Base-by-base conservation (phyloP, 2,113 vertebrate genomes). In the Chloropsis cyanopogon region DNA sequence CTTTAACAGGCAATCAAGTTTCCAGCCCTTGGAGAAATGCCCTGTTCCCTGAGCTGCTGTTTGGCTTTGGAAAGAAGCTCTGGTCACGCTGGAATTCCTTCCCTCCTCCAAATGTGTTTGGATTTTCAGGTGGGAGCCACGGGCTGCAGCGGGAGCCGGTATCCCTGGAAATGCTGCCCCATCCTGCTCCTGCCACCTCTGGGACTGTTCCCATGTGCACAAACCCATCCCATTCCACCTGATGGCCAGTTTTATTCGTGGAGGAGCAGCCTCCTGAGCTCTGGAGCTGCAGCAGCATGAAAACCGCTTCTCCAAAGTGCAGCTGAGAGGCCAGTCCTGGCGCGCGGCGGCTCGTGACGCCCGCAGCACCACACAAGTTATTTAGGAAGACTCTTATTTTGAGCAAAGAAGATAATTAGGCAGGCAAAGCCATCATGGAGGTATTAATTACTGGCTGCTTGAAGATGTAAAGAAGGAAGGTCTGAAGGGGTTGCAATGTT, bases 351-450 rank as follows among this genome's bases (percentile, higher is more conserved):
- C 90, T 94, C 3, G 19, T 85, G 93, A 92, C 5, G 73, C 91
- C 77, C 24, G 84, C 80, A 60, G 37, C 6, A 28, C 61, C 90
- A 16, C 84, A 1, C 37, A 25, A 93, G 91, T 95, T 95, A 92
- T 95, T 96, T 95, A 91, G 91, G 86, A 94, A 93, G 86, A 6
- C n/a, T 84, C 84, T 97, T 76, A 93, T 94, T 96, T 79, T 61
- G 75, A 86, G 73, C 75, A 46, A 94, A 95, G 91, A 79, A 64
- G 60, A 68, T 95, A 91, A 95, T 95, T 86, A 95, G 88, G 85
- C 88, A 90, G 85, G 94, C 95, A 73, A 93, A 95, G 73, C 93
- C 31, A 0, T 93, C 76, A 46, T 14, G 81, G 82, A 54, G 89
- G 68, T 93, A 91, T 92, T 95, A 92, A 92, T 94, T 93, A 82